Percentiles rank a stretch among this genome's conserved stretches.
These are phyloP conservation scores for Caretta caretta DNA, from an alignment of 2,113 vertebrate species.

Conservation along the genomic window DNA sequence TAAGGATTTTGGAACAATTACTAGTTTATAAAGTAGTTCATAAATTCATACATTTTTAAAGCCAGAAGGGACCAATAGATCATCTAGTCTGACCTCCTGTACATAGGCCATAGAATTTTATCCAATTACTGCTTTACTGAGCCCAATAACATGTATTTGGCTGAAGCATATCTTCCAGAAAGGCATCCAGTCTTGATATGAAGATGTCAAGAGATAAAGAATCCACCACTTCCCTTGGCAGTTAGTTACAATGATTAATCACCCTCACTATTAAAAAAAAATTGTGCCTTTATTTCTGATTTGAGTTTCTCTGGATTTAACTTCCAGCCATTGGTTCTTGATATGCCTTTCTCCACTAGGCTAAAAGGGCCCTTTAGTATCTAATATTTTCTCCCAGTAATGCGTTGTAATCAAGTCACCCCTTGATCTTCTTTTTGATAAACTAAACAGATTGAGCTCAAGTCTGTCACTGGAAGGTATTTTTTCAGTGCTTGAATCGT, in stretches of 20 bases:
- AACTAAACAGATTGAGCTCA: neutral
- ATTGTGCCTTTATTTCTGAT: neutral
- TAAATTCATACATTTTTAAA: too few species aligned
- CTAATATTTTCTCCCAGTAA: neutral
- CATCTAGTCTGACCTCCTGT: too few species aligned
- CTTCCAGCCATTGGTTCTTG: neutral
- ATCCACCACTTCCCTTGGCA: rapidly evolving
- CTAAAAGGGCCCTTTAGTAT: neutral
- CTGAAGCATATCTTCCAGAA: too few species aligned
- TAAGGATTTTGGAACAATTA: too few species aligned
- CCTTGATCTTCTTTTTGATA: neutral
- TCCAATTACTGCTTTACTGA: too few species aligned
- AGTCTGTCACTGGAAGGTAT: neutral
- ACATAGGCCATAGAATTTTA: too few species aligned
- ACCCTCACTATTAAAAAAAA: neutral
- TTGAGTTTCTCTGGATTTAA: neutral
- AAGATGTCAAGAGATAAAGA: too few species aligned
- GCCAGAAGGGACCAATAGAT: too few species aligned
- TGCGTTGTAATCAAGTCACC: neutral
- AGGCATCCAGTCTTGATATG: too few species aligned
- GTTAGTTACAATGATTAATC: neutral
- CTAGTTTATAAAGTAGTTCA: too few species aligned
- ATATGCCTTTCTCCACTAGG: neutral
- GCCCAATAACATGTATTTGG: too few species aligned
- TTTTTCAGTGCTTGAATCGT: neutral